Conservation (phyloP, 2,888 invertebrate species). For the Limenitis camilla region DNA sequence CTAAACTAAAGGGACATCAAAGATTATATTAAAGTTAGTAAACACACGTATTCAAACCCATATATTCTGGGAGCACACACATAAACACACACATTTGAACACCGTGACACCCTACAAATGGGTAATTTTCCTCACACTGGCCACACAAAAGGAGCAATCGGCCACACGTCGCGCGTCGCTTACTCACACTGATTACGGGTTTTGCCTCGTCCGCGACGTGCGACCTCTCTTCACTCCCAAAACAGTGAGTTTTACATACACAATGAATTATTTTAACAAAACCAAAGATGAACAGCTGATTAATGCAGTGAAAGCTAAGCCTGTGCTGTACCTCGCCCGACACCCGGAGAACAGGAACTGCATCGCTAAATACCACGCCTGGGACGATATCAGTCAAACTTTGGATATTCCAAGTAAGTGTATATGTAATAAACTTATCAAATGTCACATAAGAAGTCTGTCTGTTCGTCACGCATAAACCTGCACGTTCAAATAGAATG, state of each 20-base stretch:
- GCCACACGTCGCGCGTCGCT: no score
- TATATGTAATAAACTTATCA: neutral
- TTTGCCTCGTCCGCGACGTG: neutral
- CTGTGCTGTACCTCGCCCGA: neutral
- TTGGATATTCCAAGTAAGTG: neutral
- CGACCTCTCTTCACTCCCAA: neutral
- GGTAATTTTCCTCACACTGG: no score
- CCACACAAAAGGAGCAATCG: no score
- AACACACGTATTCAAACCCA: no score
- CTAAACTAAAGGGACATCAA: no score
- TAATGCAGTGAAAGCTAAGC: neutral
- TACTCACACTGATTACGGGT: no score
- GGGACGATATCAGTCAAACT: neutral
- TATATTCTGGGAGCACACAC: no score
- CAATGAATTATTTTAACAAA: neutral
- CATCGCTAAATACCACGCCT: neutral
- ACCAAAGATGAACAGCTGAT: neutral
- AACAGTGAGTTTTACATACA: neutral
- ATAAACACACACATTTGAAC: no score
- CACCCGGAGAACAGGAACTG: conserved; percentile 2
- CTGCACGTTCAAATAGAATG: neutral
- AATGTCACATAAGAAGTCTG: neutral
- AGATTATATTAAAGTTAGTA: no score
- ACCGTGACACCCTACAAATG: no score
- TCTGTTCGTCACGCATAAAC: neutral